These are phyloP conservation scores for Ommatoiulus sabulosus DNA, from an alignment of 2,888 invertebrate genomes.

Conservation along the genomic window DNA sequence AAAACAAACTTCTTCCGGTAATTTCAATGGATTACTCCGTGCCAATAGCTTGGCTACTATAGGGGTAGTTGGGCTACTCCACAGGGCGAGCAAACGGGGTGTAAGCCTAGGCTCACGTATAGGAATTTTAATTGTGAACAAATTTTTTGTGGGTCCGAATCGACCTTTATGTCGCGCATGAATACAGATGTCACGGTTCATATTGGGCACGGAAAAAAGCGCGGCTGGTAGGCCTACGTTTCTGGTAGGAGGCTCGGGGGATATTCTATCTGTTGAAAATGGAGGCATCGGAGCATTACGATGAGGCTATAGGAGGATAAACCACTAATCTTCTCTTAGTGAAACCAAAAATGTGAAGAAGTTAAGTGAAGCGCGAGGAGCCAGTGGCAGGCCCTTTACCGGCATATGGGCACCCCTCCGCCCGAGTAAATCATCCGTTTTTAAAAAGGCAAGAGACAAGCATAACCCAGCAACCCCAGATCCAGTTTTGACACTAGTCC, in stretches of 20 bases:
- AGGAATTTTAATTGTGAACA: slow-evolving; percentile 18
- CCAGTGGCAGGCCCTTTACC: slow-evolving; percentile 27
- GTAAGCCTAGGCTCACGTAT: not conserved
- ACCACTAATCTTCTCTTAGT: slow-evolving; percentile 55
- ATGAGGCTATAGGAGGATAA: slow-evolving; percentile 50
- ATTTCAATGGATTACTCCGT: no score
- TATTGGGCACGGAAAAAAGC: not conserved
- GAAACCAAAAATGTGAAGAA: slow-evolving; percentile 49
- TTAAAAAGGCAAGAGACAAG: slow-evolving; percentile 44
- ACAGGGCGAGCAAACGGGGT: not conserved
- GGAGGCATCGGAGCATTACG: slow-evolving; percentile 44
- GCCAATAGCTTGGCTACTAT: not conserved
- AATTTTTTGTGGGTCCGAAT: not conserved
- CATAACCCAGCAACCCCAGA: slow-evolving; percentile 38
- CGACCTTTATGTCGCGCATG: not conserved
- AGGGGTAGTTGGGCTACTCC: not conserved
- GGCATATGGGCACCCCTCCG: slow-evolving; percentile 47
- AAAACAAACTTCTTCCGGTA: no score
- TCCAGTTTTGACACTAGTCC: not conserved
- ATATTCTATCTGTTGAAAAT: slow-evolving; percentile 49
- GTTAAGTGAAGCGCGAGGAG: slow-evolving; percentile 53
- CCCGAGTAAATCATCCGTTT: slow-evolving; percentile 52
- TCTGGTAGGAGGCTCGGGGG: not conserved
- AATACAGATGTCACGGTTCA: not conserved
- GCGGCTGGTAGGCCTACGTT: not conserved